A percentile compares a stretch with the other conserved stretches of the same genome.
Evolutionary conservation across 92 coral and sea anemone genomes (phyloP).

Genomic region (Paragorgia papillata): DNA sequence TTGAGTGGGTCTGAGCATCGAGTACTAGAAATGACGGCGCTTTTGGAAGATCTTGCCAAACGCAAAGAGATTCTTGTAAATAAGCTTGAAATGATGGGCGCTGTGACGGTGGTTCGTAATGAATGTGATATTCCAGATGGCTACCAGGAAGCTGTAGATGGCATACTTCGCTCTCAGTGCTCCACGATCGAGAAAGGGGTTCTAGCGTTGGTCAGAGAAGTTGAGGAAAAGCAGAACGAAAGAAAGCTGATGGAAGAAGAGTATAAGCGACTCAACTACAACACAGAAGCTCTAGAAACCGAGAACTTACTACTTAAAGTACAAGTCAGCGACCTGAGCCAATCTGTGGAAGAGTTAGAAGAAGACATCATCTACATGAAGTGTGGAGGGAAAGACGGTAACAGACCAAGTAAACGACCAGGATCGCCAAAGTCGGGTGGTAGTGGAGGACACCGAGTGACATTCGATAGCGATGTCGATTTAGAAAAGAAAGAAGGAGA

Average conservation of each 20-base stretch:
- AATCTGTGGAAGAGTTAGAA: constrained; percentile 45
- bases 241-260: constrained; percentile 13
- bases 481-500: constrained; percentile 57
- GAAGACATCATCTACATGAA: constrained; percentile 43
- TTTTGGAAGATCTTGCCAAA: constrained; percentile 24
- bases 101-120: constrained; percentile 28
- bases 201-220: neutral
- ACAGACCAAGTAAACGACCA: neutral
- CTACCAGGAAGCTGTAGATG: constrained; percentile 32
- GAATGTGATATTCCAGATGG: constrained; percentile 40
- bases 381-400: constrained; percentile 33
- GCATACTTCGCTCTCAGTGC: constrained; percentile 22
- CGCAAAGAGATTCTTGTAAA: constrained; percentile 28
- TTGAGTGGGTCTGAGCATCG: constrained; percentile 6
- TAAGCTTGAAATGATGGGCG: constrained; percentile 44
- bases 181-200: constrained; percentile 40
- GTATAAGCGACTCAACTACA: neutral
- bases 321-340: constrained; percentile 26
- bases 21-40: neutral
- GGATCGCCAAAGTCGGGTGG: constrained; percentile 34
- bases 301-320: constrained; percentile 39
- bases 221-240: constrained; percentile 10
- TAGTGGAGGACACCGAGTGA: constrained; percentile 48
- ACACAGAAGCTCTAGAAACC: constrained; percentile 22
- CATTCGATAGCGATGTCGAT: constrained; percentile 46